Base-by-base conservation (phyloP, 2,797 vertebrate species). In the Halcyon chelicuti region DNA sequence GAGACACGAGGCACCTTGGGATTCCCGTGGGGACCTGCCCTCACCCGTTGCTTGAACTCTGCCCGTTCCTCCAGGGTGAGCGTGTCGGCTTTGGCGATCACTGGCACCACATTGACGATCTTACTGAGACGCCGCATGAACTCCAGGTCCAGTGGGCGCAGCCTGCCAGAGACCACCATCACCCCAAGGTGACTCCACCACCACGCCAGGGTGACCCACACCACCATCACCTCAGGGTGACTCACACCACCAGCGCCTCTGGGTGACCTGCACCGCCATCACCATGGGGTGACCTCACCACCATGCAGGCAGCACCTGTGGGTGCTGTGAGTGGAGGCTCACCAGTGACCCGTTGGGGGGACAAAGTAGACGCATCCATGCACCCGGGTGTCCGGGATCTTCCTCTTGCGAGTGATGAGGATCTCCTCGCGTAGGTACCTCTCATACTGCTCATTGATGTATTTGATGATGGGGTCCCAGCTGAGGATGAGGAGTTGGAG, bases 361-460 rank as follows among this genome's bases (percentile, higher is more conserved):
- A 99, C 97, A 31, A 99, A 99, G 96, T 99, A 99, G 93, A 99
- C 97, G 1, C 99, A 99, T 97, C 99, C 99, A 94, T 99, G 99
- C 57, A 99, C 98, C 1, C 99, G 98, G 19, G 98, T 99, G 97
- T 99, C 99, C 0, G 99, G 99, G 97, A 99, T 99, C 80, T 98
- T 98, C 83, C 98, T 98, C 96, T 99, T 99, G 54, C 99, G 98
- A 71, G 98, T 99, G 96, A 99, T 98, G 76, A 99, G 98, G 86
- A 99, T 97, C 96, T 99, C 99, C 91, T 99, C 99, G n/a, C 98
- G 98, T 58, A 99, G 98, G 95, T 99, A 99, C 71, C 96, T 98
- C 96, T 99, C 99, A 0, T 99, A 99, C 97, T 99, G 99, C 86
- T 99, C 98, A 0, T 99, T 99, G 96, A 99, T 98, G 84, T 99